Evolutionary conservation across 2,113 vertebrate species (phyloP).

Genomic region (Copsychus sechellarum): DNA sequence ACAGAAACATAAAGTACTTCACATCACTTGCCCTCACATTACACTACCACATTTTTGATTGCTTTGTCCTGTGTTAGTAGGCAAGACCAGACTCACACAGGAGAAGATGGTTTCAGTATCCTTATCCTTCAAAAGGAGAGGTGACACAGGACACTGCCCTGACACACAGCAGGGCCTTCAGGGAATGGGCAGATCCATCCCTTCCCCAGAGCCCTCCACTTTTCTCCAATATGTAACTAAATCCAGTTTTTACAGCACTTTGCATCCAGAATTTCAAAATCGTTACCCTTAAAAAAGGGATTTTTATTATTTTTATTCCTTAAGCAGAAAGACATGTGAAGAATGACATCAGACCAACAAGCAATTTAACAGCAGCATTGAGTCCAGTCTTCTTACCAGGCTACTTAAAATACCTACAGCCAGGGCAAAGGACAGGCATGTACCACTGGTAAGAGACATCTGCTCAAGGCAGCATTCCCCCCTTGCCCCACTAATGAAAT

Average conservation of each 20-base stretch:
- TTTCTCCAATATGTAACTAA: background rate
- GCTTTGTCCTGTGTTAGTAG: background rate
- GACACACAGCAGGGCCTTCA: background rate
- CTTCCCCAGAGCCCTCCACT: background rate
- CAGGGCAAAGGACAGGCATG: background rate
- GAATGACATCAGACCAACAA: background rate
- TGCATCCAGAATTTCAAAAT: background rate
- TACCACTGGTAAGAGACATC: rapidly evolving
- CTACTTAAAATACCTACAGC: background rate
- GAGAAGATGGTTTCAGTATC: background rate
- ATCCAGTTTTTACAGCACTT: background rate
- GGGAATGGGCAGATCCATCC: background rate
- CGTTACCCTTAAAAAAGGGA: background rate
- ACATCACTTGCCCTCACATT: background rate
- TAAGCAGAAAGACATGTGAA: background rate
- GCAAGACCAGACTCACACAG: background rate
- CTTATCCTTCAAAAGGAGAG: background rate
- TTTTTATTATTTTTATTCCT: background rate
- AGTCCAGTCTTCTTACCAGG: background rate
- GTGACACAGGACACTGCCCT: background rate
- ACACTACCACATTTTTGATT: background rate
- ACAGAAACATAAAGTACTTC: background rate
- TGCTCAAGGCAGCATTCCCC: background rate
- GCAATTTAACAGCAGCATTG: background rate
- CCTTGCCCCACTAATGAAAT: background rate